These are phyloP conservation scores for Drosophila sp. DNA, from an alignment of 1,140 invertebrate genomes.

Conservation along the genomic window DNA sequence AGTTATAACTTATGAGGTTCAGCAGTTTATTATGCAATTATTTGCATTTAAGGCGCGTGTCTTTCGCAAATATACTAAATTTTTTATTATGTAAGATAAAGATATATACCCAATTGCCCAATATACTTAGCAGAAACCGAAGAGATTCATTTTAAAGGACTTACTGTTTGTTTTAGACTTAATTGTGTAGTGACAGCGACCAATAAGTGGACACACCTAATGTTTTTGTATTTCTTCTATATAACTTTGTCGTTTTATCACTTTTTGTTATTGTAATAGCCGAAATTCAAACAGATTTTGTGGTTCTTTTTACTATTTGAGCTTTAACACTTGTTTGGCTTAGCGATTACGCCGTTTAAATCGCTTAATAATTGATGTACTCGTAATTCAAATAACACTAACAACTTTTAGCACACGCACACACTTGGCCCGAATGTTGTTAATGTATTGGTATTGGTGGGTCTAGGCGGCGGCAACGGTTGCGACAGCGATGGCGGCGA, in stretches of 20 bases:
- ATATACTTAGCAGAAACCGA: background rate
- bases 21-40: constrained; percentile 49
- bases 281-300: constrained; percentile 1
- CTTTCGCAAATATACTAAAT: constrained; percentile 4
- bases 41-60: background rate
- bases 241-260: constrained; percentile 3
- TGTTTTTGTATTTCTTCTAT: background rate
- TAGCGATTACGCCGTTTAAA: constrained; percentile 16
- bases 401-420: constrained; percentile 55
- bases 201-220: constrained; percentile 3
- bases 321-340: constrained; percentile 36
- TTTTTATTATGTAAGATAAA: constrained; percentile 44
- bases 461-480: constrained; percentile 38
- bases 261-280: background rate
- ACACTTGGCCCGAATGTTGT: constrained; percentile 27
- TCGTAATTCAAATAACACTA: constrained; percentile 47
- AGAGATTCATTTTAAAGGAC: constrained; percentile 5
- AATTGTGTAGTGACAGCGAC: background rate
- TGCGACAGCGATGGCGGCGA: constrained; percentile 17
- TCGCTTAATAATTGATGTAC: constrained; percentile 39
- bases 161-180: constrained; percentile 13
- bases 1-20: constrained; percentile 9
- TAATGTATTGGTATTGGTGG: constrained; percentile 52
- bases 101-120: constrained; percentile 5
- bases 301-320: background rate